Evolutionary conservation across 2,113 vertebrate species (phyloP).

Genomic region (Isurus oxyrinchus): DNA sequence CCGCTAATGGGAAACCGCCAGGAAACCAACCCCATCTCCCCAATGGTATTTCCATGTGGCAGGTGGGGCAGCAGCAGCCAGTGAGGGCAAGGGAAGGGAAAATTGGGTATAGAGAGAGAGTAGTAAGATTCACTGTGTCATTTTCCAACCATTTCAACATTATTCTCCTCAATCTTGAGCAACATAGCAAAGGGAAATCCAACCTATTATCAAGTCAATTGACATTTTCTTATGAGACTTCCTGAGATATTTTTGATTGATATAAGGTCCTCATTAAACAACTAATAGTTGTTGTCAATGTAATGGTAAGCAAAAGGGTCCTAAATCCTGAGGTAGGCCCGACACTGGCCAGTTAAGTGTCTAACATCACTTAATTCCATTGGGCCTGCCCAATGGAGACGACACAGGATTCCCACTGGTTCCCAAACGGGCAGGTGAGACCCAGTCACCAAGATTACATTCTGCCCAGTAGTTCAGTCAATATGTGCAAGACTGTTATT

Average conservation of each 20-base stretch:
- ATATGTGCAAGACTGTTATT: neutral
- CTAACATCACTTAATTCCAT: no score
- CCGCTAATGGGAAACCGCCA: neutral
- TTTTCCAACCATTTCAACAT: neutral
- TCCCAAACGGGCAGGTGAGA: no score
- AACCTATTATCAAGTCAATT: neutral
- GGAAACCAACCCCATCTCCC: neutral
- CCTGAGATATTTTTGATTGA: neutral
- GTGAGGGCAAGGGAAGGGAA: neutral
- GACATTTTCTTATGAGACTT: neutral
- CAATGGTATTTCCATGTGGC: neutral
- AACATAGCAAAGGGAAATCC: neutral
- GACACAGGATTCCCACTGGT: no score
- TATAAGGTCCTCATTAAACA: neutral
- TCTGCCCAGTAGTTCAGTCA: neutral
- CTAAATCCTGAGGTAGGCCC: no score
- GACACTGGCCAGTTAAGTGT: no score
- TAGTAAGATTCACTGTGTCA: neutral
- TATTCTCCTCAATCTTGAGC: neutral
- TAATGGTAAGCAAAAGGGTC: neutral
- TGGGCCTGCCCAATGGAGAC: no score
- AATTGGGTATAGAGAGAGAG: neutral
- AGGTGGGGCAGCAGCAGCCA: neutral
- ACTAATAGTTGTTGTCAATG: neutral
- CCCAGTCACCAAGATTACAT: no score